Conservation (phyloP, 2,113 vertebrate genomes). For the Eublepharis macularius region DNA sequence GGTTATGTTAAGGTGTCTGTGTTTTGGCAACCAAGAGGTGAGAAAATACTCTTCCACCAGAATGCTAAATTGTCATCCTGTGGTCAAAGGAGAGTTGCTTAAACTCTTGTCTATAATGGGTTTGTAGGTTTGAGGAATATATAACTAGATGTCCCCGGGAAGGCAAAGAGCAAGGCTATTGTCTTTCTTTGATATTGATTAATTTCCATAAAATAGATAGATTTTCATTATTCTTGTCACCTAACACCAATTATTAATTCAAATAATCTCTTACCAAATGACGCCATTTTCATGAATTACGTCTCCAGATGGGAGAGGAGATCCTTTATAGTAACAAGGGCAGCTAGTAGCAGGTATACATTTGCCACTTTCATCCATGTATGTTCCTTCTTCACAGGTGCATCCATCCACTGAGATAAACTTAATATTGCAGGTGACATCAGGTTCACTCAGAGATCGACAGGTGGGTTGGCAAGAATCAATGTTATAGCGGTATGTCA, state of each 20-base stretch:
- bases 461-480: constrained; percentile 77
- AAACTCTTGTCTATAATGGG: background rate
- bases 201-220: background rate
- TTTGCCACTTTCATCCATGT: constrained; percentile 73
- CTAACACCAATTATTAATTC: background rate
- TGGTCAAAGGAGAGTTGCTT: background rate
- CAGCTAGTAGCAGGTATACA: constrained; percentile 75
- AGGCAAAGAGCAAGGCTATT: background rate
- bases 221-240: background rate
- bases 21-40: background rate
- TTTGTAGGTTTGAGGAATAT: background rate
- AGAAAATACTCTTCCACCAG: constrained; percentile 8
- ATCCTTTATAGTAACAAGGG: constrained; percentile 77
- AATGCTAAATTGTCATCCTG: constrained; percentile 18
- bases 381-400: constrained; percentile 69
- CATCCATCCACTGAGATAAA: constrained; percentile 80
- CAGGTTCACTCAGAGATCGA: constrained; percentile 67
- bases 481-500: constrained; percentile 70
- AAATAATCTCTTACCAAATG: constrained; percentile 72
- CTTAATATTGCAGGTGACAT: constrained; percentile 70
- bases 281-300: constrained; percentile 69
- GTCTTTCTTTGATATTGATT: background rate
- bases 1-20: background rate
- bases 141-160: background rate
- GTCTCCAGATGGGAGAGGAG: constrained; percentile 72